phyloP scores from a whole-genome alignment of 1,140 invertebrate genomes.

The Neuroterus valhalla region DNA sequence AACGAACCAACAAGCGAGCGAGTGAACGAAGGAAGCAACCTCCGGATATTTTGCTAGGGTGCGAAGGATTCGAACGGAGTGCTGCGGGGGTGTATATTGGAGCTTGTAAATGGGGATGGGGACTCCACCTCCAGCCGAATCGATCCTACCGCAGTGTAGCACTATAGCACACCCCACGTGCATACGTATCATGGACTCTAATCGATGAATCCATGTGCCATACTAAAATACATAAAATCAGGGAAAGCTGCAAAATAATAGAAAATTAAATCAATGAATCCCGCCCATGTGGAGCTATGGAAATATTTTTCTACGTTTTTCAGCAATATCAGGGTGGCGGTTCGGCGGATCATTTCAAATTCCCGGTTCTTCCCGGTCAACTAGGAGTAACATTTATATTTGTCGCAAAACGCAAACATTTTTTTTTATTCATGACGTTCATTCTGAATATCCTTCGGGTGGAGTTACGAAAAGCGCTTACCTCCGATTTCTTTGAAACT shows the following conservation, averaged over 20 bases:
- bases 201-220: conserved; percentile 45
- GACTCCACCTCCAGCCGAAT: conserved; percentile 66
- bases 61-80: conserved; percentile 51
- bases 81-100: conserved; percentile 67
- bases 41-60: conserved; percentile 59
- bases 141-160: conserved; percentile 72
- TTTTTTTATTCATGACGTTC: too few relatives aligned
- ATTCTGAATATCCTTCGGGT: too few relatives aligned
- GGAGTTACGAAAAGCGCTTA: too few relatives aligned
- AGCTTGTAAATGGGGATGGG: conserved; percentile 67
- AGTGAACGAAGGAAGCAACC: conserved; percentile 46
- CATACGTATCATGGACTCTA: conserved; percentile 67
- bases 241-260: too few relatives aligned
- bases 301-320: too few relatives aligned
- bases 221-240: too few relatives aligned
- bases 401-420: too few relatives aligned
- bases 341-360: too few relatives aligned
- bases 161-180: conserved; percentile 68
- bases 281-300: neutral
- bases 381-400: too few relatives aligned
- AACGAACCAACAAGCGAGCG: conserved; percentile 4
- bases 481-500: too few relatives aligned
- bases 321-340: too few relatives aligned
- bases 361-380: too few relatives aligned
- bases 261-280: neutral